Evolutionary conservation across 2,888 invertebrate genomes (phyloP), one percentile per base, ranked within the genome.

Genomic region (Hyppa rectilinea): DNA sequence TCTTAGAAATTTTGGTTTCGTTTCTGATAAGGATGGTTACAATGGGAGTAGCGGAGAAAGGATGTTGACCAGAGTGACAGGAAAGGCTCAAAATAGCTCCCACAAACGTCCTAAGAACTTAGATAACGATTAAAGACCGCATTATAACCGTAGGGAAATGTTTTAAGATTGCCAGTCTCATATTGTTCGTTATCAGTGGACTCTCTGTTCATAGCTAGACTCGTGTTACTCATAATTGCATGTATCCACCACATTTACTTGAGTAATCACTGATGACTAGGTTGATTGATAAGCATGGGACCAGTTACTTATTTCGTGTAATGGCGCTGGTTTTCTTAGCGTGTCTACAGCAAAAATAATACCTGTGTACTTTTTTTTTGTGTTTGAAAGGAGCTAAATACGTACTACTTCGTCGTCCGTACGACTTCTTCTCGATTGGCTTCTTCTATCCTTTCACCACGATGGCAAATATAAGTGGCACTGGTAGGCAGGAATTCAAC

Each of bases 141-240:
- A 43, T 77, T 77, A 61, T 61, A 6, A 55, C 55, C 53, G n/a
- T 34, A 12, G 47, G 77, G n/a, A 70, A 74, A 74, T 74, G 53
- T 74, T 76, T 36, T 23, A 49, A 43, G 47, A 69, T 61, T 55
- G 36, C 34, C 29, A 12, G 31, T 53, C 40, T 12, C 40, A 47
- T 53, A 47, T 36, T 69, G 60, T 60, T 69, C 31, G 14, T 23
- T 2, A 43, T 40, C 47, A 70, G 31, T 29, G 3, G 26, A 29
- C 2, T 34, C 23, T 26, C 40, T 75, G 40, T 71, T 0, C 3
- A 7, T 38, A 12, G n/a, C 26, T 23, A 14, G 38, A 40, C 45
- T 45, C 20, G 2, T 64, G 31, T 40, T 26, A 38, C 36, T 38
- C 2, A 43, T 36, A 38, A 66, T 40, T 20, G 31, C 20, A 5